Conservation (phyloP, 2,797 vertebrate species). For the Sebastes vulpes region DNA sequence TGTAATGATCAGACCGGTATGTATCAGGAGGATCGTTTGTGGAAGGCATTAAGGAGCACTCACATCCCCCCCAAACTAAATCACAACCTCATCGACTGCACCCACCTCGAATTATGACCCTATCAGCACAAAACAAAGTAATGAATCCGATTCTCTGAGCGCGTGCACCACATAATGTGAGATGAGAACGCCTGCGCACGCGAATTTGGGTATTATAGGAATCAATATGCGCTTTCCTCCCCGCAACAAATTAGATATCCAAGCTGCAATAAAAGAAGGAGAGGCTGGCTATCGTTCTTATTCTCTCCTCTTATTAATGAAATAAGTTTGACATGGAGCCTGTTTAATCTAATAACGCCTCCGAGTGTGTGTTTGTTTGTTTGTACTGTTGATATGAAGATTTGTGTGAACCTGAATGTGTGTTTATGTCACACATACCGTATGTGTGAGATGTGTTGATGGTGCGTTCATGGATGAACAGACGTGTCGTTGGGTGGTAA, state of each 20-base stretch:
- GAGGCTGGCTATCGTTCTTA: slow-evolving; percentile 1
- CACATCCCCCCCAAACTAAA: slow-evolving; percentile 36
- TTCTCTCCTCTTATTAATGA: not conserved
- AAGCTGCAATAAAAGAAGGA: slow-evolving; percentile 41
- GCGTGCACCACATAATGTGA: slow-evolving; percentile 30
- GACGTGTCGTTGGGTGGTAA: not conserved
- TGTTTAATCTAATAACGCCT: slow-evolving; percentile 33
- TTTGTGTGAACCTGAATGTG: not conserved
- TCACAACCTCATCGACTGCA: slow-evolving; percentile 49
- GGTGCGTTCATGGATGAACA: not conserved
- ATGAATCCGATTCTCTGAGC: slow-evolving; percentile 42
- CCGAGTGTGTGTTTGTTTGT: not conserved
- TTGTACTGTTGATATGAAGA: not conserved
- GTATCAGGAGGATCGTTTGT: slow-evolving; percentile 35
- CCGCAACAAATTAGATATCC: slow-evolving; percentile 56
- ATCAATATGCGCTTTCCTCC: slow-evolving; percentile 57
- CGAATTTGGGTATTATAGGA: slow-evolving; percentile 34
- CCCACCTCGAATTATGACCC: slow-evolving; percentile 51
- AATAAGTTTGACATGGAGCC: slow-evolving; percentile 29
- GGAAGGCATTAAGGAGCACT: slow-evolving; percentile 28
- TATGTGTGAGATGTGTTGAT: not conserved
- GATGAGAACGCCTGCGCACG: slow-evolving; percentile 22
- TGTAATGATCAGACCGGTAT: slow-evolving; percentile 4
- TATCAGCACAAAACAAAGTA: slow-evolving; percentile 51
- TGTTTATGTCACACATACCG: not conserved